Evolutionary conservation across 1,140 invertebrate genomes (phyloP), one percentile per base, ranked within the genome.

Genomic region (Berghia stephanieae): DNA sequence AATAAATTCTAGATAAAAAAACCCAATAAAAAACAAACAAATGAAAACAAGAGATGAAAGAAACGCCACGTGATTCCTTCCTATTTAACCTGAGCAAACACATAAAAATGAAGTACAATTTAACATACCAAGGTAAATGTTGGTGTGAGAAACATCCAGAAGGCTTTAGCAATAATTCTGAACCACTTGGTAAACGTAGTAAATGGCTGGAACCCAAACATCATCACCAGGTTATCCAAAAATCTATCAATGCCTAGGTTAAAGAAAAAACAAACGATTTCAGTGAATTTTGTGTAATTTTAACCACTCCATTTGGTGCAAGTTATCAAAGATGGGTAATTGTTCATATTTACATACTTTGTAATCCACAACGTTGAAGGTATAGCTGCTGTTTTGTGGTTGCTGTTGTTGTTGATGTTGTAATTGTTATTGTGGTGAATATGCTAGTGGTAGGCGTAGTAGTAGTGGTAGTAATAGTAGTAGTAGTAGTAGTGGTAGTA

Each of bases 181-280:
- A 92, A 89, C n/a, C 89, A 84, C 68, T 90, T 90, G 3, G 92
- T 92, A 85, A 92, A 91, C 92, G 93, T 93, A 81, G 92, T 91
- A 74, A 93, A 90, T n/a, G n/a, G 89, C 42, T 89, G 85, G 75
- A 91, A 91, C 2, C 92, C 93, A 86, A 93, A 92, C 93, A 94
- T 94, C 80, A 93, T 91, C 76, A 93, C 90, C 34, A 94, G 90
- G 80, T 93, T 93, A 69, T 93, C 92, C 63, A 90, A 90, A 76
- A 93, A 91, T 79, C 92, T 90, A 21, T 91, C 84, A 3, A 91
- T 90, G 16, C 93, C 88, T 90, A 81, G 57, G 85, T 83, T 3
- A 79, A 69, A 68, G 52, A 36, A 78, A 74, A 76, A 42, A 75
- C 27, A 24, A 18, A 49, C 27, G 57, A 27, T 10, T 63, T 63